Evolutionary conservation across 1,140 invertebrate species (phyloP).

Genomic region (Drosophila prosaltans): DNA sequence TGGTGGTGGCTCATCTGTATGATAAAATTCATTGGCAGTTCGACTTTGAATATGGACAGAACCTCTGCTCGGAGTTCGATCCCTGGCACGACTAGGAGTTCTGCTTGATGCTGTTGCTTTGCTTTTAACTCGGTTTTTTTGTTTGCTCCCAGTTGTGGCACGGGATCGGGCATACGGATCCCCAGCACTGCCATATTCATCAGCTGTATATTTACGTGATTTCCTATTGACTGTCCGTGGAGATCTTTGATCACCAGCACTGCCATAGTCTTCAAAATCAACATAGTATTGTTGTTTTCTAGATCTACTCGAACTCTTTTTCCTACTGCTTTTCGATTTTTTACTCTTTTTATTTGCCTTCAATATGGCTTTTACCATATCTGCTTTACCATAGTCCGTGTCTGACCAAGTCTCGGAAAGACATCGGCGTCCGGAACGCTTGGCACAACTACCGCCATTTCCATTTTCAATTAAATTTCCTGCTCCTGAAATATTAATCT

Average conservation of each 20-base stretch:
- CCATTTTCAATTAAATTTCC: too few relatives aligned
- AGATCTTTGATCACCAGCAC: slow-evolving; percentile 1
- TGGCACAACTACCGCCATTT: background rate
- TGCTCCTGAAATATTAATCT: background rate
- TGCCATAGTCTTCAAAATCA: background rate
- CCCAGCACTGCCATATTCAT: background rate
- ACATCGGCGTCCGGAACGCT: background rate
- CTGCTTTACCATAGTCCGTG: background rate
- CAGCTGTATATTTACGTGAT: background rate
- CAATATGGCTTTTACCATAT: background rate
- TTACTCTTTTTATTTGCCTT: background rate
- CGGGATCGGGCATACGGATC: background rate
- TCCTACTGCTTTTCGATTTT: background rate
- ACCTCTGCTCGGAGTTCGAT: background rate
- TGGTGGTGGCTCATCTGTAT: too few relatives aligned
- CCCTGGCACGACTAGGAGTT: too few relatives aligned
- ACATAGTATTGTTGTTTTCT: background rate
- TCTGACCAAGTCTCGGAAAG: slow-evolving; percentile 17
- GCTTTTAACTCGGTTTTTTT: background rate
- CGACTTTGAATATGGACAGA: background rate
- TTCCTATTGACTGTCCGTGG: too few relatives aligned
- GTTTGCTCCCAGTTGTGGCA: background rate
- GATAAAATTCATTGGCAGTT: background rate
- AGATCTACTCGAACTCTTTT: background rate
- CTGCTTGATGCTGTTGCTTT: background rate